Evolutionary conservation across 2,797 vertebrate genomes (phyloP).

Genomic region (Coluber constrictor): DNA sequence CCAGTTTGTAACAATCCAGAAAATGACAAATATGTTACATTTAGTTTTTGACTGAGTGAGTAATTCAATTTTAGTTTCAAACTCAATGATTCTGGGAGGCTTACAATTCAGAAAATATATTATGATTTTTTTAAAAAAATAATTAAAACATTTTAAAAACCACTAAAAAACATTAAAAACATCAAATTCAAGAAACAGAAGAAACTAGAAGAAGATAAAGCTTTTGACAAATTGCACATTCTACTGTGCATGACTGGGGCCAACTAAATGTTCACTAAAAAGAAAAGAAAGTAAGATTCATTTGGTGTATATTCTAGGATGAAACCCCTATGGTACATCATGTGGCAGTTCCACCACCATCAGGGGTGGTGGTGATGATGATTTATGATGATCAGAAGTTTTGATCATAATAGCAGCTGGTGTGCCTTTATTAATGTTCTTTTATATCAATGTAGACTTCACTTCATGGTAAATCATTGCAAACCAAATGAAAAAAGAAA

Average conservation of each 20-base stretch:
- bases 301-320: neutral
- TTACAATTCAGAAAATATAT: too few species aligned
- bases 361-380: neutral
- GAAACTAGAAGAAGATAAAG: neutral
- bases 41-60: too few species aligned
- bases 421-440: neutral
- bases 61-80: too few species aligned
- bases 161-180: too few species aligned
- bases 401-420: neutral
- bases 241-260: neutral
- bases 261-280: neutral
- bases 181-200: too few species aligned
- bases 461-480: neutral
- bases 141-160: too few species aligned
- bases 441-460: neutral
- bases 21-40: too few species aligned
- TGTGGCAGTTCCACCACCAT: neutral
- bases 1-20: neutral
- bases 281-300: neutral
- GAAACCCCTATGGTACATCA: neutral
- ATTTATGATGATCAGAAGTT: neutral
- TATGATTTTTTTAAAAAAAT: too few species aligned
- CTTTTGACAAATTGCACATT: neutral
- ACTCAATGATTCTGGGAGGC: too few species aligned
- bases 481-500: neutral